These are phyloP conservation scores for Pagrus major DNA, from an alignment of 2,113 vertebrate genomes.

Conservation along the genomic window DNA sequence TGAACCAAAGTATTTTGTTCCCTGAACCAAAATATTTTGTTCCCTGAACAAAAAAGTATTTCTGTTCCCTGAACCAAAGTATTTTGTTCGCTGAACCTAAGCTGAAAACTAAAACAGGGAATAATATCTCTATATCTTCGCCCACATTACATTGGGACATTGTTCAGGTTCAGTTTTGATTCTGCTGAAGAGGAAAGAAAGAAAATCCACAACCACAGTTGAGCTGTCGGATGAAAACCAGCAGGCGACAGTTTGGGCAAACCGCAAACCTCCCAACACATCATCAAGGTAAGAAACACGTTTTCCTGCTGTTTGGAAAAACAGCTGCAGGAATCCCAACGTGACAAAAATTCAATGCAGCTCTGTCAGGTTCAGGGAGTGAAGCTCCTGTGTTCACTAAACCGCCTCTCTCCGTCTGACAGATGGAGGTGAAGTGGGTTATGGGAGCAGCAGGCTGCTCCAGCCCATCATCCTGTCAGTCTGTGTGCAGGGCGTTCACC, in stretches of 20 bases:
- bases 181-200: neutral
- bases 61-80: no score
- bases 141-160: neutral
- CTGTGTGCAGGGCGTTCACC: neutral
- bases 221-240: neutral
- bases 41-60: no score
- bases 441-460: conserved; percentile 58
- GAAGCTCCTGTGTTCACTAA: neutral
- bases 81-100: no score
- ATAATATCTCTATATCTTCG: no score
- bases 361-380: neutral
- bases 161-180: neutral
- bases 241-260: neutral
- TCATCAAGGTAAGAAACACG: neutral
- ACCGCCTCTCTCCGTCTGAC: conserved; percentile 22
- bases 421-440: conserved; percentile 69
- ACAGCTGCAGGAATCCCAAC: neutral
- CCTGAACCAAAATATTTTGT: no score
- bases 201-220: neutral
- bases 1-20: no score
- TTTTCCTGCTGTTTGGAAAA: neutral
- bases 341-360: neutral
- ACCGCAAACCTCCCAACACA: neutral
- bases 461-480: conserved; percentile 56
- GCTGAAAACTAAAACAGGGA: no score